Evolutionary conservation across 2,888 invertebrate genomes (phyloP).

Genomic region (Boloria selene): DNA sequence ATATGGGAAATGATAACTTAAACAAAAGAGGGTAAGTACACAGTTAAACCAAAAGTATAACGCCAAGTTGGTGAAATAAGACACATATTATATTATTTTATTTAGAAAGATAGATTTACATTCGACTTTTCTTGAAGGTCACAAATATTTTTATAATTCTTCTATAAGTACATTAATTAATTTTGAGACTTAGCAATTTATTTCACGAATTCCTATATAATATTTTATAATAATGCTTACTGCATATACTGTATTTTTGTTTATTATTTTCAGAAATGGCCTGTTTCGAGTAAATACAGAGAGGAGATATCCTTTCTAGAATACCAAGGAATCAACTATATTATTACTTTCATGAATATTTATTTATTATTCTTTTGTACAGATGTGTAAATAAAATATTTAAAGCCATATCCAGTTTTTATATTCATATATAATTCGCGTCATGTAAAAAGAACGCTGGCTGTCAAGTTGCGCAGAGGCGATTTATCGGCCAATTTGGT

Average conservation of each 20-base stretch:
- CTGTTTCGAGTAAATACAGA: conserved; percentile 49
- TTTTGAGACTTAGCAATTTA: neutral
- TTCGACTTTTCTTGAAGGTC: neutral
- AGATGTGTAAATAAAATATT: conserved; percentile 6
- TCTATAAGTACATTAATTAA: neutral
- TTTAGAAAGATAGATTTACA: conserved; percentile 4
- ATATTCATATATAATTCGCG: too few species aligned
- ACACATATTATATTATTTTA: too few species aligned
- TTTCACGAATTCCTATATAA: neutral
- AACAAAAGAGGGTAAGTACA: conserved; percentile 56
- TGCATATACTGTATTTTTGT: neutral
- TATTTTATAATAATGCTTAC: conserved; percentile 1
- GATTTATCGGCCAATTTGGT: too few species aligned
- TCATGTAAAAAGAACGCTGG: too few species aligned
- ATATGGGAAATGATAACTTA: conserved; percentile 59
- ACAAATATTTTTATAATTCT: neutral
- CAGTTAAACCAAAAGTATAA: too few species aligned
- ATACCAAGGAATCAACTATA: neutral
- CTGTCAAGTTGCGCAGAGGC: too few species aligned
- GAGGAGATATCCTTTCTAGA: conserved; percentile 51
- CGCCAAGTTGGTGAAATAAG: too few species aligned
- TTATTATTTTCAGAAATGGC: conserved; percentile 50
- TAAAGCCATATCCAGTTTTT: too few species aligned
- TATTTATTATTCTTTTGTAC: neutral
- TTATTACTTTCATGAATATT: too few species aligned